These are phyloP conservation scores for Atlantisia rogersi DNA, from an alignment of 2,113 vertebrate genomes.

Conservation along the genomic window DNA sequence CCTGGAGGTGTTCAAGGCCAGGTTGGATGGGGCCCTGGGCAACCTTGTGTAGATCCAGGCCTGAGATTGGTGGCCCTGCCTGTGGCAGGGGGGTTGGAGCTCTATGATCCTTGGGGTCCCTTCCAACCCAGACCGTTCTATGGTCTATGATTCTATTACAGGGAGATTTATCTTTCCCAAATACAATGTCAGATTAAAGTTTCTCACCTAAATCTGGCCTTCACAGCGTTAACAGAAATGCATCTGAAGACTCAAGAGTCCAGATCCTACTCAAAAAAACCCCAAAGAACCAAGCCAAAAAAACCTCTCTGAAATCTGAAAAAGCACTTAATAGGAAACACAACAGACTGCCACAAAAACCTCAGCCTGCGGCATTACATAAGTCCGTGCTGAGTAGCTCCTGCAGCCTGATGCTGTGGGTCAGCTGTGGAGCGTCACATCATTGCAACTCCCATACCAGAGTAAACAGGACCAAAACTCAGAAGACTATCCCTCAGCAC, in stretches of 20 bases:
- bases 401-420: neutral
- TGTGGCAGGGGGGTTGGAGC: too few relatives aligned
- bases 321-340: neutral
- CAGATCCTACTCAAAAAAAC: neutral
- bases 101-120: too few relatives aligned
- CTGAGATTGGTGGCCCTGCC: too few relatives aligned
- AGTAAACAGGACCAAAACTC: neutral
- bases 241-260: neutral
- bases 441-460: accelerated
- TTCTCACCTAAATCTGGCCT: neutral
- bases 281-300: too few relatives aligned
- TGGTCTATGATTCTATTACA: neutral
- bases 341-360: accelerated
- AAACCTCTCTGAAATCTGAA: neutral
- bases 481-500: neutral
- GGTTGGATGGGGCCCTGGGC: too few relatives aligned
- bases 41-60: too few relatives aligned
- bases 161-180: neutral
- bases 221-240: neutral
- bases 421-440: accelerated
- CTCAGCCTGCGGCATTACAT: neutral
- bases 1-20: too few relatives aligned
- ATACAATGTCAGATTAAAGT: neutral
- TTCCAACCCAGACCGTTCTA: too few relatives aligned
- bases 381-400: neutral